phyloP scores from a whole-genome alignment of 2,113 vertebrate genomes.

The Puntigrus tetrazona region DNA sequence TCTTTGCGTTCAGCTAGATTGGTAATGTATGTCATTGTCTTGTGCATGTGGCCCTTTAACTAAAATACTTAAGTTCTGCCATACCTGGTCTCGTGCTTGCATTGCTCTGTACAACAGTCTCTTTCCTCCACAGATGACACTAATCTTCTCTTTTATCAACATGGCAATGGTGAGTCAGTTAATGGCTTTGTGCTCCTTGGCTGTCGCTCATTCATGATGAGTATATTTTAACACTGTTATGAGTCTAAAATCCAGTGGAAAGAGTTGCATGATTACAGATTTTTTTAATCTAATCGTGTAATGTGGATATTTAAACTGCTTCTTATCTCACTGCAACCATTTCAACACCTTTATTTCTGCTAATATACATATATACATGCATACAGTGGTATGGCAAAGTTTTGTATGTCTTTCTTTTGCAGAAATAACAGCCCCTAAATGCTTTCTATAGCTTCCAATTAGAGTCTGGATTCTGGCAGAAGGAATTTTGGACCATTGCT shows the following conservation, averaged over 20 bases:
- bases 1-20: background rate
- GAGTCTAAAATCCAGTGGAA: background rate
- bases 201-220: background rate
- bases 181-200: conserved; percentile 24
- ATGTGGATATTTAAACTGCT: too few relatives aligned
- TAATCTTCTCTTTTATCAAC: conserved; percentile 73
- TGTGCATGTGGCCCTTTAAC: conserved; percentile 37
- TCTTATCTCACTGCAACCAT: too few relatives aligned
- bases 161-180: conserved; percentile 77
- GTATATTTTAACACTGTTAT: background rate
- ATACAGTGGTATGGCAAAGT: too few relatives aligned
- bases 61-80: conserved; percentile 41
- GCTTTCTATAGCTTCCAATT: too few relatives aligned
- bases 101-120: conserved; percentile 52
- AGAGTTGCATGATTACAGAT: background rate
- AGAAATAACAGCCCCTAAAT: too few relatives aligned
- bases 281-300: background rate
- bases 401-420: too few relatives aligned
- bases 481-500: too few relatives aligned
- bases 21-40: conserved; percentile 31
- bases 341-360: too few relatives aligned
- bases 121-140: conserved; percentile 78
- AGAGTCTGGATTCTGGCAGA: too few relatives aligned
- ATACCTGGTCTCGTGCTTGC: conserved; percentile 36
- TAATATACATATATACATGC: too few relatives aligned